Conservation (phyloP, 2,888 invertebrate genomes). For the Pyrgus malvae region DNA sequence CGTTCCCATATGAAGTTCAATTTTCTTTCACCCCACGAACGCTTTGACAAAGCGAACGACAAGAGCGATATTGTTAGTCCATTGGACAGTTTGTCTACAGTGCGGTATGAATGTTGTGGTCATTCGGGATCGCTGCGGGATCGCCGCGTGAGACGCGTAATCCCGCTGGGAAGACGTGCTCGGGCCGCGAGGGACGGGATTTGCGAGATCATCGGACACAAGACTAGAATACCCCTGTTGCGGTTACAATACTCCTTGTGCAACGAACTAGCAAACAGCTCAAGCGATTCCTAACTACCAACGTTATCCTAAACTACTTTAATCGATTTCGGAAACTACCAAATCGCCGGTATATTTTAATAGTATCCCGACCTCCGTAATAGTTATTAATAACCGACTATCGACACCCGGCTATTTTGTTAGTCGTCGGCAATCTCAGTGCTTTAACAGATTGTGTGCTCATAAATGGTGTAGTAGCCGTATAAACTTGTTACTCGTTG, state of each 20-base stretch:
- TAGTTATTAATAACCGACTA: slow-evolving; percentile 33
- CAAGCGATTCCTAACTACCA: slow-evolving; percentile 20
- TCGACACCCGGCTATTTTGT: slow-evolving; percentile 28
- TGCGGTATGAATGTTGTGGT: slow-evolving; percentile 55
- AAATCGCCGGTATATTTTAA: slow-evolving; percentile 29
- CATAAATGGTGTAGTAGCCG: slow-evolving; percentile 31
- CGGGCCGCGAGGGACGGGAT: slow-evolving; percentile 57
- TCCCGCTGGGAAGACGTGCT: slow-evolving; percentile 66
- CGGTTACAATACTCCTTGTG: slow-evolving; percentile 49
- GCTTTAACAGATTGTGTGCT: slow-evolving; percentile 33
- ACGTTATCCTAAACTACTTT: slow-evolving; percentile 23
- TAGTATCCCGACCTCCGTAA: slow-evolving; percentile 28
- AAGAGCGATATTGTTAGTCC: slow-evolving; percentile 26
- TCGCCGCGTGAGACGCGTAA: slow-evolving; percentile 56
- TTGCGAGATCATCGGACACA: slow-evolving; percentile 66
- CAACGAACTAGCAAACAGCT: slow-evolving; percentile 27
- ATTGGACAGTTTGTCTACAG: slow-evolving; percentile 36
- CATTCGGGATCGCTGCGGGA: slow-evolving; percentile 50
- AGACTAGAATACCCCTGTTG: slow-evolving; percentile 58
- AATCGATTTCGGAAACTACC: slow-evolving; percentile 31
- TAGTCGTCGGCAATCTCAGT: slow-evolving; percentile 31
- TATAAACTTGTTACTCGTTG: slow-evolving; percentile 31
- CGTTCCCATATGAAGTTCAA: slow-evolving; percentile 24
- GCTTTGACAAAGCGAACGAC: slow-evolving; percentile 26
- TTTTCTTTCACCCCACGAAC: slow-evolving; percentile 26